Conservation (phyloP, 2,113 vertebrate species). For the Eidolon helvum region DNA sequence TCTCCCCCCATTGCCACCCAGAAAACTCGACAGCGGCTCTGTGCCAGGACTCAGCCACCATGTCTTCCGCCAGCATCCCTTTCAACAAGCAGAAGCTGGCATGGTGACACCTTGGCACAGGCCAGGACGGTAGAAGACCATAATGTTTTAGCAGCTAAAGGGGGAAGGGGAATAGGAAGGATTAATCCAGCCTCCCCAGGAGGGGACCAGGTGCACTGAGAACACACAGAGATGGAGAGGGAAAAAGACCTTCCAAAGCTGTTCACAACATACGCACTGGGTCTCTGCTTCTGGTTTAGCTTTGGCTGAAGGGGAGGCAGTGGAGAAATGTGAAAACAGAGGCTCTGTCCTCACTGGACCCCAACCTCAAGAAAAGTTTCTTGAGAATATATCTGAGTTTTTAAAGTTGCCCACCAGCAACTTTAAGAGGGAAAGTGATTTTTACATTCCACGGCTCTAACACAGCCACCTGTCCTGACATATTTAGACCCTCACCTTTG, state of each 20-base stretch:
- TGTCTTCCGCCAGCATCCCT: slow-evolving; percentile 58
- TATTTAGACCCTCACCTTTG: not conserved
- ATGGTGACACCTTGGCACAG: slow-evolving; percentile 40
- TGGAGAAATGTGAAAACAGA: not conserved
- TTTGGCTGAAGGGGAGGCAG: not conserved
- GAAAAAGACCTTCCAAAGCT: not conserved
- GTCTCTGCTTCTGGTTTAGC: not conserved
- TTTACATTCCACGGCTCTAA: not conserved
- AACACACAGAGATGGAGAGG: not conserved
- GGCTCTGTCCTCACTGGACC: not conserved
- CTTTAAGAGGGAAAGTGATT: not conserved
- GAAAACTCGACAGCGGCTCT: slow-evolving; percentile 28
- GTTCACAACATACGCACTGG: not conserved
- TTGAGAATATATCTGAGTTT: not conserved
- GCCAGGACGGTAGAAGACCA: slow-evolving; percentile 52
- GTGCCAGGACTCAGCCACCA: slow-evolving; percentile 34
- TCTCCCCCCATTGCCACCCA: slow-evolving; percentile 35
- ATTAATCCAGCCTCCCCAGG: slow-evolving; percentile 23
- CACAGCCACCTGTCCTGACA: not conserved
- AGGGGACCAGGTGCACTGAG: not conserved
- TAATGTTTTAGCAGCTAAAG: slow-evolving; percentile 15
- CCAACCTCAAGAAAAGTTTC: not conserved
- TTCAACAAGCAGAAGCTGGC: slow-evolving; percentile 63
- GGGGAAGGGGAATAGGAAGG: slow-evolving; percentile 2
- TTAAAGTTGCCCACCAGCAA: not conserved